These are phyloP conservation scores for Scaeva pyrastri DNA, from an alignment of 2,888 invertebrate genomes.

Conservation along the genomic window DNA sequence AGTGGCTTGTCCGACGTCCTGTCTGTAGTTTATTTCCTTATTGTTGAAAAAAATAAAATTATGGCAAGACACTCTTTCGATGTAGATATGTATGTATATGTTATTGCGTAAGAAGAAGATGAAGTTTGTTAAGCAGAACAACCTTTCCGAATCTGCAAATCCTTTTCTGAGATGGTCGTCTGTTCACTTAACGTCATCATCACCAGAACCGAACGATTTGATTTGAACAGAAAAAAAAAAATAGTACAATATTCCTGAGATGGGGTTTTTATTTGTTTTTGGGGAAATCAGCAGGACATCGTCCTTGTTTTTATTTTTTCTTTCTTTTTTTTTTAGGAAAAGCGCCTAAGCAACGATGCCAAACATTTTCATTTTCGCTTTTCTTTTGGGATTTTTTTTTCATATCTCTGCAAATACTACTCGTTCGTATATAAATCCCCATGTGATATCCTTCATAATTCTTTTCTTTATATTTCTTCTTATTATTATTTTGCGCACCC, in stretches of 20 bases:
- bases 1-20: conserved; percentile 18
- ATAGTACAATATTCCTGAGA: conserved; percentile 20
- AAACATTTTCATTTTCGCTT: conserved; percentile 71
- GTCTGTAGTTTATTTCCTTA: conserved; percentile 29
- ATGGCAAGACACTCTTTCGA: not conserved
- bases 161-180: conserved; percentile 46
- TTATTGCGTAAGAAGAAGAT: conserved; percentile 22
- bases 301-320: conserved; percentile 1
- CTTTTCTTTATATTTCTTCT: conserved; percentile 1
- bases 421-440: conserved; percentile 22
- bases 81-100: no score
- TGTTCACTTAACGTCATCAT: conserved; percentile 69
- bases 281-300: conserved; percentile 64
- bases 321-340: conserved; percentile 21
- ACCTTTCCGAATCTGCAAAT: conserved; percentile 61
- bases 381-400: conserved; percentile 23
- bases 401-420: not conserved
- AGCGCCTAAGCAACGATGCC: conserved; percentile 47
- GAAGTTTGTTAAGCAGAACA: conserved; percentile 56
- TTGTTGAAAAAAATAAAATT: not conserved
- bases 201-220: conserved; percentile 35
- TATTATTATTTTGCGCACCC: conserved; percentile 57
- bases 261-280: conserved; percentile 34
- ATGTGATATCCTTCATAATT: conserved; percentile 68
- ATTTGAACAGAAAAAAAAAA: conserved; percentile 3